These are phyloP conservation scores for Myathropa florea DNA, from an alignment of 2,888 invertebrate genomes.

Conservation along the genomic window DNA sequence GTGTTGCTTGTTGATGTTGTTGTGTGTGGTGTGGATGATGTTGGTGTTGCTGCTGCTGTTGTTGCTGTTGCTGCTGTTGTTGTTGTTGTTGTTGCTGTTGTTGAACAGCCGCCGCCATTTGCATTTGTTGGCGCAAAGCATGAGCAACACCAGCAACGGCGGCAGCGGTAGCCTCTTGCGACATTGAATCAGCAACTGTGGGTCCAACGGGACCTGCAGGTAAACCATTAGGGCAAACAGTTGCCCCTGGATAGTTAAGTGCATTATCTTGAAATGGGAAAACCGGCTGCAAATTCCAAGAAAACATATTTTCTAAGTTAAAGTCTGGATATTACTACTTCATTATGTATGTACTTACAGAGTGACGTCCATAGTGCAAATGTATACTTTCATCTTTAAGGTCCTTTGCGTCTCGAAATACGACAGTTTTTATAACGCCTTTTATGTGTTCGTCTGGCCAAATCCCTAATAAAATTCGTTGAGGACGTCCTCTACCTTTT, in stretches of 20 bases:
- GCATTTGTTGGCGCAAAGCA: slow-evolving; percentile 92
- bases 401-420: slow-evolving; percentile 93
- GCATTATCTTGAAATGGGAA: slow-evolving; percentile 85
- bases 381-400: slow-evolving; percentile 86
- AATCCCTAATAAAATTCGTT: slow-evolving; percentile 93
- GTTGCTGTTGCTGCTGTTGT: slow-evolving; percentile 50
- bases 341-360: slow-evolving; percentile 79
- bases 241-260: slow-evolving; percentile 83
- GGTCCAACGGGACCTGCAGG: slow-evolving; percentile 82
- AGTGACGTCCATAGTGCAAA: slow-evolving; percentile 84
- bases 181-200: slow-evolving; percentile 80
- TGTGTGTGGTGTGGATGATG: slow-evolving; percentile 68
- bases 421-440: slow-evolving; percentile 94
- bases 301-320: slow-evolving; percentile 18
- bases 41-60: slow-evolving; percentile 47
- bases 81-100: slow-evolving; percentile 17
- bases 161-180: slow-evolving; percentile 89
- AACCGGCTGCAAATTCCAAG: slow-evolving; percentile 79
- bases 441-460: slow-evolving; percentile 97
- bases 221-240: slow-evolving; percentile 82
- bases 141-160: slow-evolving; percentile 93
- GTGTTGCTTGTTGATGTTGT: slow-evolving; percentile 54
- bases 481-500: slow-evolving; percentile 94
- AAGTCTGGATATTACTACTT: background rate
- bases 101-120: slow-evolving; percentile 84